A percentile compares a stretch with the other conserved stretches of the same genome.
Evolutionary conservation across 2,113 vertebrate species (phyloP).

Genomic region (Bostrychus sinensis): DNA sequence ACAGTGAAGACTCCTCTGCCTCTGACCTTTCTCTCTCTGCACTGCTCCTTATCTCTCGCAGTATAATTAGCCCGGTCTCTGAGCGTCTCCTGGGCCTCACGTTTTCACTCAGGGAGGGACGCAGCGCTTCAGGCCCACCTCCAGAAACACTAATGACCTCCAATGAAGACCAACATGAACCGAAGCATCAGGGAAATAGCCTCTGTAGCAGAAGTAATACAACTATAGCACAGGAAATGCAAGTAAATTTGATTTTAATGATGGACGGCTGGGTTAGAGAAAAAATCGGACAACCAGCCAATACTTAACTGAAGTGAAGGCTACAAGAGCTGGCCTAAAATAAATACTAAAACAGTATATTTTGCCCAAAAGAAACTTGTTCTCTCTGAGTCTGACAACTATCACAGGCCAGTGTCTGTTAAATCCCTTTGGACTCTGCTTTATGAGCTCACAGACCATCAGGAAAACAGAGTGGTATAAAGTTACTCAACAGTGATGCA

Average conservation of each 20-base stretch:
- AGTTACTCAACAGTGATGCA: too few relatives aligned
- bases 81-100: conserved; percentile 82
- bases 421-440: too few relatives aligned
- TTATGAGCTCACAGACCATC: too few relatives aligned
- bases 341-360: too few relatives aligned
- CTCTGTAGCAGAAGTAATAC: not conserved
- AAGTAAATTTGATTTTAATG: not conserved
- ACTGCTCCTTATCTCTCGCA: conserved; percentile 86
- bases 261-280: not conserved
- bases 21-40: conserved; percentile 64
- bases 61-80: conserved; percentile 88
- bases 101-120: conserved; percentile 76
- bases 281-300: not conserved
- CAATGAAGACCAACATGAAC: conserved; percentile 69
- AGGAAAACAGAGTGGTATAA: too few relatives aligned
- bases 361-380: too few relatives aligned
- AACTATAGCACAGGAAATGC: too few relatives aligned
- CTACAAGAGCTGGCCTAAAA: too few relatives aligned
- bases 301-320: conserved; percentile 1
- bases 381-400: too few relatives aligned
- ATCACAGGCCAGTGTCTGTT: too few relatives aligned
- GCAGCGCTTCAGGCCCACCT: conserved; percentile 79
- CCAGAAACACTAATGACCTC: conserved; percentile 91
- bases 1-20: conserved; percentile 71
- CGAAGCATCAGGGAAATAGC: not conserved